Conservation (phyloP, 2,113 vertebrate species). For the Ageneiosus marmoratus region DNA sequence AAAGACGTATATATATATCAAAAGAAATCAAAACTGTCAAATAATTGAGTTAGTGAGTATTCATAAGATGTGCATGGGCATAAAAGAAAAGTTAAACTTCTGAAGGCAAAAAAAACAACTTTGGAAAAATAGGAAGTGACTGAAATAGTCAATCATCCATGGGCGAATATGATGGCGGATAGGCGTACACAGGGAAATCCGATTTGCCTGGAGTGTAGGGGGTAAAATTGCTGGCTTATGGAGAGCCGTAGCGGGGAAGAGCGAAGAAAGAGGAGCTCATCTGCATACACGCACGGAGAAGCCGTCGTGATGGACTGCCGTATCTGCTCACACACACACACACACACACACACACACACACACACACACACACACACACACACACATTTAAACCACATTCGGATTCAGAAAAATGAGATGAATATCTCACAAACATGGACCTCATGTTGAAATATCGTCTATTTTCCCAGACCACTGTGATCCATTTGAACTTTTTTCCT, state of each 20-base stretch:
- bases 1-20: neutral
- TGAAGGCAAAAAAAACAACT: neutral
- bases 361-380: constrained; percentile 16
- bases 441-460: constrained; percentile 13
- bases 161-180: neutral
- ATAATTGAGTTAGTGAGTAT: constrained; percentile 2
- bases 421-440: constrained; percentile 13
- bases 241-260: neutral
- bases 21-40: constrained; percentile 17
- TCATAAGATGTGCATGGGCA: neutral
- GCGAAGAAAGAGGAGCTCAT: constrained; percentile 41
- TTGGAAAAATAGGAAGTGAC: constrained; percentile 11
- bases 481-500: neutral
- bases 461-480: neutral
- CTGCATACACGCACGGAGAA: constrained; percentile 37
- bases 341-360: constrained; percentile 19
- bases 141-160: constrained; percentile 30
- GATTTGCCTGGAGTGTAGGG: constrained; percentile 26
- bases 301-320: constrained; percentile 26
- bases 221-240: constrained; percentile 49
- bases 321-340: neutral
- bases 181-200: constrained; percentile 31
- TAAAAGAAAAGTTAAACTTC: neutral
- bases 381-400: constrained; percentile 7
- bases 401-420: constrained; percentile 35